Conservation (phyloP, 2,888 invertebrate genomes). For the Drosophila tripunctata region DNA sequence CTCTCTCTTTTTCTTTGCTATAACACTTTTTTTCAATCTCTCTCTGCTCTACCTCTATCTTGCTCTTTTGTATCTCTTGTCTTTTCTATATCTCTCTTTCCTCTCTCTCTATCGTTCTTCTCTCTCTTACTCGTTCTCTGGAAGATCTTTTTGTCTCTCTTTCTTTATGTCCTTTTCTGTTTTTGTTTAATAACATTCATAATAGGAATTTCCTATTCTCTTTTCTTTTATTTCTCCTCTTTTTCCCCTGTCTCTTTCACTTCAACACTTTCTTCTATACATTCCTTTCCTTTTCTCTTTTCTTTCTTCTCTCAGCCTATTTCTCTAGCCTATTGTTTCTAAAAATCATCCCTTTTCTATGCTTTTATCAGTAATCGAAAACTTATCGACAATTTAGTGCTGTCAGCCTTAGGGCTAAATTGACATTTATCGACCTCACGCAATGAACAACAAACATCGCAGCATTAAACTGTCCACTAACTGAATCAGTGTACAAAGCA, state of each 20-base stretch:
- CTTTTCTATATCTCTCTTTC: no score
- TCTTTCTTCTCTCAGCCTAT: not conserved
- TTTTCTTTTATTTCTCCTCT: not conserved
- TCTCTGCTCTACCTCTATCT: no score
- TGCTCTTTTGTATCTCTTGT: no score
- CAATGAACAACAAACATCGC: conserved; percentile 28
- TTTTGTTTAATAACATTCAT: no score
- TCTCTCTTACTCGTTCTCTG: no score
- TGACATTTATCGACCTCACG: conserved; percentile 55
- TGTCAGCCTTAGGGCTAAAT: conserved; percentile 21
- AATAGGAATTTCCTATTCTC: no score
- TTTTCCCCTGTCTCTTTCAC: no score
- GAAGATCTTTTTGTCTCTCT: no score
- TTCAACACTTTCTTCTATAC: not conserved
- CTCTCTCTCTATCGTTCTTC: no score
- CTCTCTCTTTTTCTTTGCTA: no score
- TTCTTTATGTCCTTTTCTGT: no score
- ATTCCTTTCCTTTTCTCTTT: not conserved
- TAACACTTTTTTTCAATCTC: no score
- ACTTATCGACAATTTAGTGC: conserved; percentile 11
- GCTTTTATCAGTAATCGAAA: not conserved
- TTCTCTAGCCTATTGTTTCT: not conserved
- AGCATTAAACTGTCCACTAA: conserved; percentile 37
- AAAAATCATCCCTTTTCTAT: not conserved
- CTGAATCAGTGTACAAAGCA: conserved; percentile 1